Percentiles rank a stretch among this genome's conserved stretches.
phyloP scores from a whole-genome alignment of 2,113 vertebrate species.

The Hemiprocne comata region DNA sequence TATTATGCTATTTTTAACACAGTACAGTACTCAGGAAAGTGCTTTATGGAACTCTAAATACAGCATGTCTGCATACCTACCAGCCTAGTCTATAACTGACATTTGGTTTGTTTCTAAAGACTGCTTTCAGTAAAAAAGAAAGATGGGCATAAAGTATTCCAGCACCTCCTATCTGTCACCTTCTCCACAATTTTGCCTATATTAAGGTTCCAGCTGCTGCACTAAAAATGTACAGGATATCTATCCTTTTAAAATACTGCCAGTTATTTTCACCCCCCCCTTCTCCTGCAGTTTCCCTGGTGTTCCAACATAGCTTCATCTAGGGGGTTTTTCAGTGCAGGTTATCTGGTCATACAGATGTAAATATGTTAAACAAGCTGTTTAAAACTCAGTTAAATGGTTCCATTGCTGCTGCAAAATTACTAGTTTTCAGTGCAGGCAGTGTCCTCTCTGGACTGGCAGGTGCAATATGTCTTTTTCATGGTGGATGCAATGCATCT shows the following conservation, averaged over 20 bases:
- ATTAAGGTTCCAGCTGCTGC: background rate
- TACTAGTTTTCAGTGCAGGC: background rate
- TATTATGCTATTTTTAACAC: background rate
- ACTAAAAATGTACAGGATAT: background rate
- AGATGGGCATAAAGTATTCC: background rate
- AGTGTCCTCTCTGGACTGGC: background rate
- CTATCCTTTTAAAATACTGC: background rate
- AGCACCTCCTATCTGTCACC: background rate
- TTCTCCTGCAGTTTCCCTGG: background rate
- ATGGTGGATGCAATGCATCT: fast-evolving
- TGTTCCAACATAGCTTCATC: background rate
- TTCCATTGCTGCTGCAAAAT: background rate
- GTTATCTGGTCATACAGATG: background rate
- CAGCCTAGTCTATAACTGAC: background rate
- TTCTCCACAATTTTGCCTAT: background rate
- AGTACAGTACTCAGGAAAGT: background rate
- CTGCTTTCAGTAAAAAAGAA: background rate
- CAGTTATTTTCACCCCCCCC: background rate
- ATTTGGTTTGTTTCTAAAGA: background rate
- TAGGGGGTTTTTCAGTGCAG: background rate
- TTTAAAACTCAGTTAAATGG: background rate
- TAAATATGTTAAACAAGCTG: fast-evolving
- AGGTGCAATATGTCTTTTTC: background rate
- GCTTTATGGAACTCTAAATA: background rate
- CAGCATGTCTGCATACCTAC: background rate